Percentiles rank a stretch among this genome's conserved stretches.
These are phyloP conservation scores for Diadema setosum DNA, from an alignment of 35 echinoderm and acorn worm genomes.

Conservation along the genomic window DNA sequence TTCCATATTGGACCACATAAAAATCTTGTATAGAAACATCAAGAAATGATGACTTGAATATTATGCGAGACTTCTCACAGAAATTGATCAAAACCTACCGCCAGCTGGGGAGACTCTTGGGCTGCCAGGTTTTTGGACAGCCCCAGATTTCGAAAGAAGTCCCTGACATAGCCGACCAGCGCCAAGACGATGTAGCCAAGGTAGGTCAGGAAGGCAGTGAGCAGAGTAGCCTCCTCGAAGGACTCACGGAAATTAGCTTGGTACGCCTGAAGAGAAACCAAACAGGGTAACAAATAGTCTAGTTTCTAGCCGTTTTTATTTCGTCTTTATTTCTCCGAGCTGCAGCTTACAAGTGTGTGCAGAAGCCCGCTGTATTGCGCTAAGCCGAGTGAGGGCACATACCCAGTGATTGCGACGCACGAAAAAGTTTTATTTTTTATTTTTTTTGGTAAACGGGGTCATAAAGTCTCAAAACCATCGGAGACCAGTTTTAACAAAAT, in stretches of 20 bases:
- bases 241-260: slow-evolving; percentile 32
- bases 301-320: not conserved
- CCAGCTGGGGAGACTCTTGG: slow-evolving; percentile 35
- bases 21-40: no score
- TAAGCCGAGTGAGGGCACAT: not conserved
- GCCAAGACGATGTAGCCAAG: slow-evolving; percentile 46
- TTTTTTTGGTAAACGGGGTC: no score
- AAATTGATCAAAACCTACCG: slow-evolving; percentile 40
- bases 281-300: not conserved
- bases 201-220: slow-evolving; percentile 57
- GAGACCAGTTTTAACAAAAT: no score
- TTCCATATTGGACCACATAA: no score
- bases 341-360: not conserved
- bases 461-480: no score
- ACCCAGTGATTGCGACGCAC: not conserved
- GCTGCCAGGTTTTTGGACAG: slow-evolving; percentile 10
- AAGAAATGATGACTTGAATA: no score
- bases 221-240: slow-evolving; percentile 45
- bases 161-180: slow-evolving; percentile 55
- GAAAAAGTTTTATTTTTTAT: no score
- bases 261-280: not conserved
- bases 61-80: no score
- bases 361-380: not conserved
- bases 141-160: slow-evolving; percentile 30
- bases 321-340: not conserved